Conservation (phyloP, 2,888 invertebrate genomes). For the Sesia apiformis region DNA sequence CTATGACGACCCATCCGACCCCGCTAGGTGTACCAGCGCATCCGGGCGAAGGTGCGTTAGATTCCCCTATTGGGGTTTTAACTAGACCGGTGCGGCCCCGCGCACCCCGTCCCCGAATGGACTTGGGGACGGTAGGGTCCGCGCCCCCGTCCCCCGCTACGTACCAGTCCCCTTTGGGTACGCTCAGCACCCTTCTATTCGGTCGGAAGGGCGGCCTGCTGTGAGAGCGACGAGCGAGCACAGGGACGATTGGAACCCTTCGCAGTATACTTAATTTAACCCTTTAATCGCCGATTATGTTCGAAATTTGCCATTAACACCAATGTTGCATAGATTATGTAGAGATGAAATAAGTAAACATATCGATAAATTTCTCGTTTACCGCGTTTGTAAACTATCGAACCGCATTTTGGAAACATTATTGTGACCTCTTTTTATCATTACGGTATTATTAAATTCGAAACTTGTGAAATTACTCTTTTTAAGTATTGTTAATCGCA, state of each 20-base stretch:
- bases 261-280: too few relatives aligned
- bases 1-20: neutral
- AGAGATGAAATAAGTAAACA: too few relatives aligned
- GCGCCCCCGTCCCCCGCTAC: constrained; percentile 21
- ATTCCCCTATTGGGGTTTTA: constrained; percentile 32
- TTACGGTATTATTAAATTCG: too few relatives aligned
- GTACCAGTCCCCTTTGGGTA: constrained; percentile 76
- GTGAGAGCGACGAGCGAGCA: constrained; percentile 19
- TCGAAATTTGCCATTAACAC: too few relatives aligned
- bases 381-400: too few relatives aligned
- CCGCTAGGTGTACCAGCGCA: constrained; percentile 75
- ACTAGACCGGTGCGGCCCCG: constrained; percentile 40
- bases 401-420: too few relatives aligned
- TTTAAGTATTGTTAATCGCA: too few relatives aligned
- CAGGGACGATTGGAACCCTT: neutral
- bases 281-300: too few relatives aligned
- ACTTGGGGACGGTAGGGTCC: constrained; percentile 56
- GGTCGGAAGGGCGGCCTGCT: constrained; percentile 90
- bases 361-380: too few relatives aligned
- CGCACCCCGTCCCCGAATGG: constrained; percentile 52
- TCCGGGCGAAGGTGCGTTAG: constrained; percentile 75
- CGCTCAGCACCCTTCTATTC: constrained; percentile 85
- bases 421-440: too few relatives aligned
- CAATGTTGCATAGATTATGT: too few relatives aligned
- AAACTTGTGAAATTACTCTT: too few relatives aligned